A percentile compares a stretch with the other conserved stretches of the same genome.
Conservation (phyloP, 2,113 vertebrate genomes). For the Phaethon lepturus region DNA sequence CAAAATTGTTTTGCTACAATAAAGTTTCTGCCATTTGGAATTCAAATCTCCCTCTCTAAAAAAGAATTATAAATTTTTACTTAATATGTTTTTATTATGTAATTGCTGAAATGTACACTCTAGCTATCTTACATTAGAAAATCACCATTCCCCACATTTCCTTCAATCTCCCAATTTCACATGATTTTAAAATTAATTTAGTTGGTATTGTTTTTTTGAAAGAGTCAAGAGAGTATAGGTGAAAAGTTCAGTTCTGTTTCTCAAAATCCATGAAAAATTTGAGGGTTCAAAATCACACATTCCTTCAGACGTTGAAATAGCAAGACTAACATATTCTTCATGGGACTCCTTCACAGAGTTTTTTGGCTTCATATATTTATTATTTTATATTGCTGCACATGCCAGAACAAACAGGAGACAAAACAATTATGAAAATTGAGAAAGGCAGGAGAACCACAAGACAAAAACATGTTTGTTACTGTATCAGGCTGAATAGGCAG, state of each 20-base stretch:
- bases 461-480: not conserved
- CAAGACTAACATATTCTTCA: not conserved
- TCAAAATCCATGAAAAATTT: not conserved
- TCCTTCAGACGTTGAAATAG: not conserved
- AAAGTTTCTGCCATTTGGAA: not conserved
- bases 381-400: not conserved
- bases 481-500: not conserved
- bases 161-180: not conserved
- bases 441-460: not conserved
- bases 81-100: not conserved
- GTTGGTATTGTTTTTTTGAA: not conserved
- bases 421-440: not conserved
- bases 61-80: not conserved
- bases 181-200: not conserved
- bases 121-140: not conserved
- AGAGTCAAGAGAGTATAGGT: not conserved
- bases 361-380: not conserved
- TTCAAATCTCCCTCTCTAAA: not conserved
- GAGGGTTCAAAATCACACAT: not conserved
- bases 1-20: not conserved
- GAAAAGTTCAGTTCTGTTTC: not conserved
- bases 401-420: not conserved
- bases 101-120: not conserved
- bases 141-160: fast-evolving
- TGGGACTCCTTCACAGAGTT: not conserved